These are phyloP conservation scores for Ophiothrix spiculata DNA, from an alignment of 35 echinoderm and acorn worm genomes.

Conservation along the genomic window DNA sequence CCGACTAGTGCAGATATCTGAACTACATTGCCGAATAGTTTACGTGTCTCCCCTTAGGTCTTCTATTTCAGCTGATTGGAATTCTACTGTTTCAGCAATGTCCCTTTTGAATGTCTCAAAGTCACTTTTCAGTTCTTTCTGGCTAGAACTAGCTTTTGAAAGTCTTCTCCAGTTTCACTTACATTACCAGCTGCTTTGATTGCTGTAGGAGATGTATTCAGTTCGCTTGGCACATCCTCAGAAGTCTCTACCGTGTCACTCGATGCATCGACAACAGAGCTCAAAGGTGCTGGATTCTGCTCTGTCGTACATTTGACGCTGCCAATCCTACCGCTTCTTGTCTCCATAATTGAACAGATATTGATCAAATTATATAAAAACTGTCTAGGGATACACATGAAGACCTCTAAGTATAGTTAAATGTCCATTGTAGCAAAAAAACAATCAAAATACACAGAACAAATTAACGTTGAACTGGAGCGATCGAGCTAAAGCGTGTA, in stretches of 20 bases:
- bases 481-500: no score
- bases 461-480: no score
- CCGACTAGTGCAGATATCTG: no score
- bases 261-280: not conserved
- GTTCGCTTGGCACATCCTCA: not conserved
- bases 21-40: no score
- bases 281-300: not conserved
- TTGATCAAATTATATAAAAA: not conserved
- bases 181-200: not conserved
- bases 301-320: not conserved
- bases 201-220: not conserved
- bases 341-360: not conserved
- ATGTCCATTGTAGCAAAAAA: no score
- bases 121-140: not conserved
- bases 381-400: no score
- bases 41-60: no score
- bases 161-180: not conserved
- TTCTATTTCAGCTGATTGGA: not conserved
- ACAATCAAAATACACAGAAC: no score
- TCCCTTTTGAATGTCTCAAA: not conserved
- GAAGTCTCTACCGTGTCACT: not conserved
- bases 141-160: not conserved
- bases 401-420: no score
- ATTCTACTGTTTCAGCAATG: not conserved
- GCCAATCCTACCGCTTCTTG: not conserved